These are phyloP conservation scores for Pissodes strobi DNA, from an alignment of 1,140 invertebrate genomes.

Conservation along the genomic window DNA sequence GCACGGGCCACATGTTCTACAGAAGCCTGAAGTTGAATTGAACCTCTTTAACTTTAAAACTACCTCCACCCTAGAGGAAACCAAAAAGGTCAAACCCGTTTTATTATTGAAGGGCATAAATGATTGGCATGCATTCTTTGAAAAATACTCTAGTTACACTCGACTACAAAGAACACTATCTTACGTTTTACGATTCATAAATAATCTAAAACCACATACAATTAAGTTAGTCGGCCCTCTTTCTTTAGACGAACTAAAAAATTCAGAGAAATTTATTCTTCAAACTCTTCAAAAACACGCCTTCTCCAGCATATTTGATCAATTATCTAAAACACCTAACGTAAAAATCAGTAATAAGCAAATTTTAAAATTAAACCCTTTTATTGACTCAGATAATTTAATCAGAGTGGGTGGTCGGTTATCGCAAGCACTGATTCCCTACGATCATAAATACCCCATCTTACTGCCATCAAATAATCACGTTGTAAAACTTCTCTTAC, in stretches of 20 bases:
- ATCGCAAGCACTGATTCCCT: not conserved
- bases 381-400: not conserved
- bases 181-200: not conserved
- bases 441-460: no score
- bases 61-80: no score
- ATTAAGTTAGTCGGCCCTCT: not conserved
- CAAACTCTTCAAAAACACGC: no score
- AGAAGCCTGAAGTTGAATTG: conserved; percentile 5
- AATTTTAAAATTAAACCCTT: not conserved
- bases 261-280: not conserved
- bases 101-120: no score
- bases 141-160: no score
- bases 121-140: no score
- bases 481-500: conserved; percentile 5
- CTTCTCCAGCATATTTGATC: not conserved
- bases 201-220: not conserved
- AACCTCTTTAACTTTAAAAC: no score
- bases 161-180: not conserved
- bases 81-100: no score
- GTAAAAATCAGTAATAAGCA: not conserved
- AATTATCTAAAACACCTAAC: not conserved
- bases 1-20: conserved; percentile 42
- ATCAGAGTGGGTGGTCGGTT: conserved; percentile 8
- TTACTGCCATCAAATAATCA: no score
- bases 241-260: not conserved